These are phyloP conservation scores for Thera britannica DNA, from an alignment of 2,888 invertebrate species.

Conservation along the genomic window DNA sequence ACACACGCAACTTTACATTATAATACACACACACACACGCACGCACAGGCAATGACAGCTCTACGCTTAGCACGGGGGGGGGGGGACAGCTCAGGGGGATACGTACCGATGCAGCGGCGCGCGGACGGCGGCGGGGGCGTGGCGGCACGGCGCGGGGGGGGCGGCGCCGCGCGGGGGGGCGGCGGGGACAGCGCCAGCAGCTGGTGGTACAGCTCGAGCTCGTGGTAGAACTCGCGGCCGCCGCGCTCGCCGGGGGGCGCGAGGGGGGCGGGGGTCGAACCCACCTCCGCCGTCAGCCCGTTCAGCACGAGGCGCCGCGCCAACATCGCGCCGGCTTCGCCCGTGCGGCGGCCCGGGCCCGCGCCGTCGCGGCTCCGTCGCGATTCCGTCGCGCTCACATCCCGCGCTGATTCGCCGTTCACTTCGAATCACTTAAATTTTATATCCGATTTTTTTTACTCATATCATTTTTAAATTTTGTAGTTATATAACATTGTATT, in stretches of 20 bases:
- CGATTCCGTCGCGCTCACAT: background rate
- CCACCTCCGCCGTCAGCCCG: conserved; percentile 76
- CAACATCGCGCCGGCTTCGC: conserved; percentile 47
- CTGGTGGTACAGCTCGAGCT: conserved; percentile 71
- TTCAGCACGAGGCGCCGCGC: conserved; percentile 75
- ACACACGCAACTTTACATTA: background rate
- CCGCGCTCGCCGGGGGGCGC: conserved; percentile 39
- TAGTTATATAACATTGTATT: too few species aligned
- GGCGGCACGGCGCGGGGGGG: conserved; percentile 41
- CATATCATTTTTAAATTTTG: too few species aligned
- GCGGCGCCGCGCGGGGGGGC: conserved; percentile 26
- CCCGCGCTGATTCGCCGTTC: too few species aligned
- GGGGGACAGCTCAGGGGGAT: background rate
- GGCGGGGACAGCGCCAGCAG: conserved; percentile 59
- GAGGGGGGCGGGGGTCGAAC: conserved; percentile 40
- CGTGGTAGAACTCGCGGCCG: conserved; percentile 69
- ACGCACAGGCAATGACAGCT: background rate
- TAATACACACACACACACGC: conserved; percentile 1
- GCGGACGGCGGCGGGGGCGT: conserved; percentile 46
- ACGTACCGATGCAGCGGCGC: conserved; percentile 21
- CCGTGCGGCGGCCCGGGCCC: conserved; percentile 21
- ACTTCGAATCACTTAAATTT: too few species aligned
- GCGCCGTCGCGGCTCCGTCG: conserved; percentile 3
- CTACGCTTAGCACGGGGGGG: too few species aligned
- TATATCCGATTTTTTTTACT: too few species aligned